These are phyloP conservation scores for Oreochromis tanganicae DNA, from an alignment of 2,113 vertebrate genomes.

Conservation along the genomic window DNA sequence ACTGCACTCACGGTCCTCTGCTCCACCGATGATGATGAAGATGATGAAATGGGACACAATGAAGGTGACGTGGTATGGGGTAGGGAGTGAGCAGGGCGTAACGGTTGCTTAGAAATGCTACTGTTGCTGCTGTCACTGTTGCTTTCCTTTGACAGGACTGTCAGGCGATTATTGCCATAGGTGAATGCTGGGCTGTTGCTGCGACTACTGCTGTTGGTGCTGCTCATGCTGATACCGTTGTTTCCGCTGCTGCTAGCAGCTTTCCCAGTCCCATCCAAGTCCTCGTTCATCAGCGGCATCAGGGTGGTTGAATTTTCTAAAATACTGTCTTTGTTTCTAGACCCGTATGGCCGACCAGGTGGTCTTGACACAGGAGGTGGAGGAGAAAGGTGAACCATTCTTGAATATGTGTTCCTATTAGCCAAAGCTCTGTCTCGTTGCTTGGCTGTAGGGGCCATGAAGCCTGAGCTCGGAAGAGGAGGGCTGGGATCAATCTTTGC, in stretches of 20 bases:
- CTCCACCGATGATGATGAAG: conserved; percentile 48
- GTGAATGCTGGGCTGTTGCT: conserved; percentile 65
- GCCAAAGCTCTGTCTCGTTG: conserved; percentile 72
- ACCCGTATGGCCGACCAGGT: conserved; percentile 73
- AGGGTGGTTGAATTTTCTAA: conserved; percentile 54
- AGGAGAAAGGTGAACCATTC: conserved; percentile 70
- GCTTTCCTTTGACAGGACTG: conserved; percentile 49
- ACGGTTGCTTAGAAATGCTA: conserved; percentile 59
- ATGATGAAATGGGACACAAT: conserved; percentile 46
- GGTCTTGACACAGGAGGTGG: conserved; percentile 72
- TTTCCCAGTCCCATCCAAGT: conserved; percentile 56
- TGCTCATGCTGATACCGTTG: conserved; percentile 21
- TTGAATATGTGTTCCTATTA: conserved; percentile 75
- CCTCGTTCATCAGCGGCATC: conserved; percentile 59
- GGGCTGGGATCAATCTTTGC: conserved; percentile 53
- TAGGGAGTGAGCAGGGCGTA: conserved; percentile 50
- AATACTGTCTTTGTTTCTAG: conserved; percentile 70
- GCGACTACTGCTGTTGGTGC: conserved; percentile 53
- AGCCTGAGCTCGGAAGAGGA: conserved; percentile 63
- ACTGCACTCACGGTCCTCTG: conserved; percentile 60
- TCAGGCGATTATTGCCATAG: conserved; percentile 57
- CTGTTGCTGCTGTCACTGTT: conserved; percentile 50
- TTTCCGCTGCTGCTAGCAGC: conserved; percentile 31
- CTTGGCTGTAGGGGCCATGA: conserved; percentile 73
- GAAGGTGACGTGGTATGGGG: conserved; percentile 37